Conservation (phyloP, 2,888 invertebrate species). For the Xestia xanthographa region DNA sequence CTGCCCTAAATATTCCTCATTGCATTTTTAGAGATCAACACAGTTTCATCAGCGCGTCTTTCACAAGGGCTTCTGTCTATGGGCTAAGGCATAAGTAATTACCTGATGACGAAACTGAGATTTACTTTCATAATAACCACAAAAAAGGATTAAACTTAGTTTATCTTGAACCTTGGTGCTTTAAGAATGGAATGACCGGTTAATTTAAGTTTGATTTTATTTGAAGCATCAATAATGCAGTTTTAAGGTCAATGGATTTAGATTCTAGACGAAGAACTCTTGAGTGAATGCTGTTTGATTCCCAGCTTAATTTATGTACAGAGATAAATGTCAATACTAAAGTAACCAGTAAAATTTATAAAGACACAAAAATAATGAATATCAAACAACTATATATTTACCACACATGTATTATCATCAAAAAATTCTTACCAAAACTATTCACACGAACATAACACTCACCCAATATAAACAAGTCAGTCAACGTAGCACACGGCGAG, state of each 20-base stretch:
- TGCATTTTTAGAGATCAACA: slow-evolving; percentile 50
- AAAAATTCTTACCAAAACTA: no score
- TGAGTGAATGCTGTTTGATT: slow-evolving; percentile 13
- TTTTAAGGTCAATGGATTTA: slow-evolving; percentile 4
- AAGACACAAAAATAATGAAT: no score
- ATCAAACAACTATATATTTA: no score
- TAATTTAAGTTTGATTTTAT: slow-evolving; percentile 36
- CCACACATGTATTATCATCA: no score
- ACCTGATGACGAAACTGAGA: slow-evolving; percentile 56
- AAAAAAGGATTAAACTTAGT: slow-evolving; percentile 54
- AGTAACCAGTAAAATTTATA: no score
- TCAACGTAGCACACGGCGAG: no score
- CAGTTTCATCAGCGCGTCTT: slow-evolving; percentile 54
- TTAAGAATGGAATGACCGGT: slow-evolving; percentile 19
- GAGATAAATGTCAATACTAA: slow-evolving; percentile 9
- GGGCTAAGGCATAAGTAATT: slow-evolving; percentile 63
- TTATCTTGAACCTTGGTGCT: slow-evolving; percentile 50
- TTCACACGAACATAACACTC: no score
- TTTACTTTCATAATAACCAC: slow-evolving; percentile 47
- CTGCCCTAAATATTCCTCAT: slow-evolving; percentile 57
- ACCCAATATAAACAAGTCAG: no score
- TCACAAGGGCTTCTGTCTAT: slow-evolving; percentile 56
- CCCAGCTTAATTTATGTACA: not conserved
- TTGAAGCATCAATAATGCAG: slow-evolving; percentile 28
- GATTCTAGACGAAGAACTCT: not conserved